phyloP scores from a whole-genome alignment of 2,797 vertebrate genomes.

The Discoglossus pictus region DNA sequence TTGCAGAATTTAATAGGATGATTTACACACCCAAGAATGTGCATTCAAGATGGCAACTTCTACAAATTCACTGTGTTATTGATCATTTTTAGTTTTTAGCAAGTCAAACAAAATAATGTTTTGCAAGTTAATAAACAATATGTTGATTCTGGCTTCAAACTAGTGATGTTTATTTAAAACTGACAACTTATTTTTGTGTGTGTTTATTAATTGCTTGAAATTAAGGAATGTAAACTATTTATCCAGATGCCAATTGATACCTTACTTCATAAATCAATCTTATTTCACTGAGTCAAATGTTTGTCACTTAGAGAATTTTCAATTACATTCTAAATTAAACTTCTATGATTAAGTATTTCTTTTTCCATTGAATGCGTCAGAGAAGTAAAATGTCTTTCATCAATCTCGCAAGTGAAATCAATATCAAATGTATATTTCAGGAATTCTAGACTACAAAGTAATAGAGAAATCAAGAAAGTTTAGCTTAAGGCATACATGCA shows the following conservation, averaged over 20 bases:
- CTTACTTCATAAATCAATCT: constrained; percentile 22
- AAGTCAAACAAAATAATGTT: too few relatives aligned
- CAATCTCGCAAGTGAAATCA: constrained; percentile 36
- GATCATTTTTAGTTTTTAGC: too few relatives aligned
- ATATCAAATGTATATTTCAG: constrained; percentile 42
- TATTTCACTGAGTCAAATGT: constrained; percentile 19
- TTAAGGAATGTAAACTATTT: constrained; percentile 20
- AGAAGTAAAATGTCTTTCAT: constrained; percentile 26
- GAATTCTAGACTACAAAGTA: constrained; percentile 3
- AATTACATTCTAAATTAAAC: constrained; percentile 37
- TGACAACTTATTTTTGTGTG: too few relatives aligned
- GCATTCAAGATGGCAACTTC: too few relatives aligned
- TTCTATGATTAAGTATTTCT: constrained; percentile 38
- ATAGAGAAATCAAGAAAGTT: neutral
- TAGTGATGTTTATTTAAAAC: too few relatives aligned
- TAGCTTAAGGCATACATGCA: constrained; percentile 8
- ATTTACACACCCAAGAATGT: too few relatives aligned
- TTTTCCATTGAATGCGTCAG: constrained; percentile 3
- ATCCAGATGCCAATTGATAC: constrained; percentile 1
- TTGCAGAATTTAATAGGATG: too few relatives aligned
- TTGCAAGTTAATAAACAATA: too few relatives aligned
- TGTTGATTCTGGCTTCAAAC: too few relatives aligned
- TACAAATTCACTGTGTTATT: too few relatives aligned
- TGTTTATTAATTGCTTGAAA: constrained; percentile 12
- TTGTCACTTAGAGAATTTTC: constrained; percentile 18